These are phyloP conservation scores for Pygathrix nemaeus DNA, from an alignment of 2,113 vertebrate genomes.

Conservation along the genomic window DNA sequence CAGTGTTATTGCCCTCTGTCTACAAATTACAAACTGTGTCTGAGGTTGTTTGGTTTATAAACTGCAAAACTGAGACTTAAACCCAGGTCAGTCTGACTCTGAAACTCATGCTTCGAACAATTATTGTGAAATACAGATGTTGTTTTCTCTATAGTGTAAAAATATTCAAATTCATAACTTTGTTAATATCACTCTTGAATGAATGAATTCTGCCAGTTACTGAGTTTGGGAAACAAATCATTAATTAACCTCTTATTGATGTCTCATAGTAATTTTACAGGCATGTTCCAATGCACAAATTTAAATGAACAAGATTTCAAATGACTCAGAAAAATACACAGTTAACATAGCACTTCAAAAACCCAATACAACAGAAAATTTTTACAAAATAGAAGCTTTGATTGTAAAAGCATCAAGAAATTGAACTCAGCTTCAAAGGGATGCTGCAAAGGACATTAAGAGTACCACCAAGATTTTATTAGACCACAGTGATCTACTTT, in stretches of 20 bases:
- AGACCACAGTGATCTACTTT: conserved; percentile 34
- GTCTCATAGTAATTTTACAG: conserved; percentile 39
- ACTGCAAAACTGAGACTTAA: background rate
- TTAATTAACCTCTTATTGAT: conserved; percentile 19
- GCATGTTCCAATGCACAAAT: background rate
- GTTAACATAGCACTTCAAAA: conserved; percentile 47
- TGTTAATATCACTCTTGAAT: background rate
- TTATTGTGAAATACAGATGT: background rate
- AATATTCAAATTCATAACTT: background rate
- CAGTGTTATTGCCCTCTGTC: background rate
- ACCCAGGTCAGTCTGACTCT: background rate
- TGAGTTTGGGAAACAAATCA: conserved; percentile 35
- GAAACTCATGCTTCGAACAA: background rate
- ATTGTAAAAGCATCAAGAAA: conserved; percentile 68
- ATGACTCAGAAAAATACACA: conserved; percentile 19
- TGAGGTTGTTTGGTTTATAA: background rate
- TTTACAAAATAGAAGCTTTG: conserved; percentile 30
- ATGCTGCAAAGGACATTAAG: conserved; percentile 39
- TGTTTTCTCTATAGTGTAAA: background rate
- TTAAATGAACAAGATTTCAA: conserved; percentile 43
- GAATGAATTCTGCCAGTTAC: background rate
- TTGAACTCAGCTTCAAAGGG: conserved; percentile 54
- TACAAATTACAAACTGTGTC: background rate
- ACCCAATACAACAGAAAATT: background rate
- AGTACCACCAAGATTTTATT: conserved; percentile 63